Evolutionary conservation across 2,113 vertebrate genomes (phyloP).

Genomic region (Pelodiscus sinensis): DNA sequence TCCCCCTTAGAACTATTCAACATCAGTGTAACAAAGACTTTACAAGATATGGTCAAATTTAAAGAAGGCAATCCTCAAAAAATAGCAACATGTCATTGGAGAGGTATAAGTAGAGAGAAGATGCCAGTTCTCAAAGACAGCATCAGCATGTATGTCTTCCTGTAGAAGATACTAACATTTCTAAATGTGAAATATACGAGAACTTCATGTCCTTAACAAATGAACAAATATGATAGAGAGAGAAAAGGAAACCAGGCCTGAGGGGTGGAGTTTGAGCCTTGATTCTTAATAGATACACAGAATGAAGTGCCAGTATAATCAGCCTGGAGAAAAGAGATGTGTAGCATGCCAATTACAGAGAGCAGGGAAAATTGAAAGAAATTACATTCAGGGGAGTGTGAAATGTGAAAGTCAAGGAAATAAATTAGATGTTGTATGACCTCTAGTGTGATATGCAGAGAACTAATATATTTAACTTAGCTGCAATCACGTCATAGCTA

Average conservation of each 20-base stretch:
- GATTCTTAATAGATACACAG: conserved; percentile 26
- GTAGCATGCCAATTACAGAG: conserved; percentile 46
- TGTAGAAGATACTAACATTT: conserved; percentile 27
- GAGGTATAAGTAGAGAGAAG: background rate
- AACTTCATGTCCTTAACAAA: conserved; percentile 50
- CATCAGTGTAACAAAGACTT: background rate
- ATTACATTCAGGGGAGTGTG: conserved; percentile 58
- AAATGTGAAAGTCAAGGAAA: conserved; percentile 67
- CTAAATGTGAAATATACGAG: conserved; percentile 27
- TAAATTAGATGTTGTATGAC: conserved; percentile 62
- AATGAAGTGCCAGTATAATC: conserved; percentile 16
- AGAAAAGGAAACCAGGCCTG: conserved; percentile 32
- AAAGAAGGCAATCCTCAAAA: background rate
- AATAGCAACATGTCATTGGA: background rate
- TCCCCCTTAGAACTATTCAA: background rate
- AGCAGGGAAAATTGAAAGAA: conserved; percentile 66
- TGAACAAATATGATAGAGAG: background rate
- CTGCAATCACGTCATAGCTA: conserved; percentile 51
- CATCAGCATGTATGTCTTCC: background rate
- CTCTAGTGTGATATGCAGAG: conserved; percentile 57
- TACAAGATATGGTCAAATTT: background rate
- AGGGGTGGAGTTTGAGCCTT: conserved; percentile 36
- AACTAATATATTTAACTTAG: conserved; percentile 60
- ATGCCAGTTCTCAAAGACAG: background rate
- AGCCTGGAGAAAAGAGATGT: conserved; percentile 46